A percentile compares a stretch with the other conserved stretches of the same genome.
These are phyloP conservation scores for Sebastes kiyomatsui DNA, from an alignment of 2,797 vertebrate genomes.

Conservation along the genomic window DNA sequence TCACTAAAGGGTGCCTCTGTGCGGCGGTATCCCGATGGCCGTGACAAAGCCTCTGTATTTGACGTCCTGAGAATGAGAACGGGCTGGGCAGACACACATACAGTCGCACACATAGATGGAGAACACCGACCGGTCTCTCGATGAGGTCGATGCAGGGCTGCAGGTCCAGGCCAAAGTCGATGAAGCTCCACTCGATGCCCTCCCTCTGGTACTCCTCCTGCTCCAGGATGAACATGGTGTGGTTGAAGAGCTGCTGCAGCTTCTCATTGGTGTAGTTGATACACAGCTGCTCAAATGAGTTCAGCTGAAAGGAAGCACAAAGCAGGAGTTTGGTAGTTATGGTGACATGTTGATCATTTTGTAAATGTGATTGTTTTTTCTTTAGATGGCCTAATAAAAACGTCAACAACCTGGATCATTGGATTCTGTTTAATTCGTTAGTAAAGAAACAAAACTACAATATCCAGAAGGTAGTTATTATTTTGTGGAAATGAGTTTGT, in stretches of 20 bases:
- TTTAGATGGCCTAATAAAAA: neutral
- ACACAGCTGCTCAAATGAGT: constrained; percentile 97
- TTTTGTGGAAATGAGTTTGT: neutral
- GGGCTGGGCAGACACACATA: neutral
- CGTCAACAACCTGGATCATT: neutral
- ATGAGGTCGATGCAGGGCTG: constrained; percentile 99
- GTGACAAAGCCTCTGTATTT: too few species aligned
- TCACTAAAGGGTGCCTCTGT: too few species aligned
- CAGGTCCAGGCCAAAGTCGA: constrained; percentile 96
- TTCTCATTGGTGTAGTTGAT: constrained; percentile 99
- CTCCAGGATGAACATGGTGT: constrained; percentile 99
- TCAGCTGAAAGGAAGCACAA: constrained; percentile 74
- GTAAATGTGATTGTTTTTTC: neutral
- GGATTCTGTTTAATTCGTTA: neutral
- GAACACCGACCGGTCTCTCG: constrained; percentile 89
- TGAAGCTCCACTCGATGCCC: constrained; percentile 99
- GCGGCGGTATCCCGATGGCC: too few species aligned
- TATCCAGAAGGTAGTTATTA: neutral
- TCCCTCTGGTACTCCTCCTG: constrained; percentile 99
- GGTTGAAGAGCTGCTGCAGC: constrained; percentile 98
- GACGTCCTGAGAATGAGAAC: too few species aligned
- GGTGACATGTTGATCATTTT: neutral
- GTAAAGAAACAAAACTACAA: neutral
- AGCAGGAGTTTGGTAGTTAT: neutral
- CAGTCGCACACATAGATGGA: neutral